Evolutionary conservation across 2,888 invertebrate species (phyloP).

Genomic region (Mesopsocus fuscifrons): DNA sequence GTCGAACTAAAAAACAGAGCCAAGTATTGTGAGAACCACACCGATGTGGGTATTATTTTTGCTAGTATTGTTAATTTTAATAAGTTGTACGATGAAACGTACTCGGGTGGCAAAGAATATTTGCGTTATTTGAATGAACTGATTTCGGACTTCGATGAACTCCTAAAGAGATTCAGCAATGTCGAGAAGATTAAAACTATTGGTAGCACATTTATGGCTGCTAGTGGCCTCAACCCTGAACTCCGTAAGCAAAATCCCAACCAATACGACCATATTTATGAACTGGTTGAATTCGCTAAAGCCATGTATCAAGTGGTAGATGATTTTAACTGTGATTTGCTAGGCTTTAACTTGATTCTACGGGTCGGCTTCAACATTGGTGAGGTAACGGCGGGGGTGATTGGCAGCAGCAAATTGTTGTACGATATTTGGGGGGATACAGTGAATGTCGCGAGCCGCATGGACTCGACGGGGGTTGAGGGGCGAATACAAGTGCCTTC

Average conservation of each 20-base stretch:
- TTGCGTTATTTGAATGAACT: conserved; percentile 87
- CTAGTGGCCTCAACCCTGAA: conserved; percentile 78
- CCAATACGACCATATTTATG: conserved; percentile 53
- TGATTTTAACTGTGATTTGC: conserved; percentile 72
- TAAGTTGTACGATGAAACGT: conserved; percentile 95
- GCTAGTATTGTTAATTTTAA: conserved; percentile 94
- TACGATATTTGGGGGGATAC: conserved; percentile 99
- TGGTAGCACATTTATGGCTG: conserved; percentile 94
- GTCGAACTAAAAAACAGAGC: conserved; percentile 84
- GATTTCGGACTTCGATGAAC: conserved; percentile 74
- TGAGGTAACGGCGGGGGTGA: conserved; percentile 91
- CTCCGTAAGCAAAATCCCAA: conserved; percentile 43
- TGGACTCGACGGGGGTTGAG: conserved; percentile 89
- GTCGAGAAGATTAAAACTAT: conserved; percentile 98
- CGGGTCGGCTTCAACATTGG: conserved; percentile 79
- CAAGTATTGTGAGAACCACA: conserved; percentile 87
- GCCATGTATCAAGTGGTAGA: conserved; percentile 76
- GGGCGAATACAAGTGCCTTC: conserved; percentile 70
- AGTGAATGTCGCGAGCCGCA: conserved; percentile 89
- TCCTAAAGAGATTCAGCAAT: conserved; percentile 62
- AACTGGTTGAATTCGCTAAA: conserved; percentile 83
- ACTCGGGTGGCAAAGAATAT: conserved; percentile 86
- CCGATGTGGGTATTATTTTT: conserved; percentile 82
- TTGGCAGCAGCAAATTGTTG: conserved; percentile 87
- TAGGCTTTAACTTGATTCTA: conserved; percentile 75